Evolutionary conservation across 2,888 invertebrate genomes (phyloP), one percentile per base, ranked within the genome.

Genomic region (Drosophila antonietae): DNA sequence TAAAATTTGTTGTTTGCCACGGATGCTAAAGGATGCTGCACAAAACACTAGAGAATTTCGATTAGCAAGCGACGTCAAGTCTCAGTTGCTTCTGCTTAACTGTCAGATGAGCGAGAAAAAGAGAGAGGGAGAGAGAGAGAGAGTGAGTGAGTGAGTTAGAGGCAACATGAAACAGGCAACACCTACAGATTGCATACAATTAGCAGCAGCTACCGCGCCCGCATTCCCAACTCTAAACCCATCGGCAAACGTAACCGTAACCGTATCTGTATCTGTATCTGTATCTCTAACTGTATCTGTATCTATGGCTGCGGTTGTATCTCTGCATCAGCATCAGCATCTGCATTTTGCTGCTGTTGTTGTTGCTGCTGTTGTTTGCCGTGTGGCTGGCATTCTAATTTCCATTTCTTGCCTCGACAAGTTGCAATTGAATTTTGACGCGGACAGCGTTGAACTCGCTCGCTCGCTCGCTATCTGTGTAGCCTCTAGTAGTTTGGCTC

Each of bases 171-270:
- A 51, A 37, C 63, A 49, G 18, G 57, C 71, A 86, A 88, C 87
- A 88, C 88, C 87, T 83, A 71, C 73, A 83, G 83, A 75, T 78
- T 88, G 81, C 89, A 88, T 83, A 86, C 89, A 88, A 88, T 83
- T 83, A 83, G 73, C 83, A 86, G 72, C 60, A 43, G 61, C 33
- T 18, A 31, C 8, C 20, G 46, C 43, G 47, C 28, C 53, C 37
- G 58, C 51, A 56, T 18, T 10, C 10, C 37, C 33, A 66, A 6
- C 23, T 47, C 37, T 23, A 59, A 51, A 18, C 4, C 33, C 3
- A 51, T 51, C 49, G 18, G 49, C 49, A 51, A 51, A 33, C 49
- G 49, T 12, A 51, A 18, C 31, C 49, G 44, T 44, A 44, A 23
- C 37, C 53, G 5, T 59, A 20, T 12, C 20, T 52, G 44, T 53